These are phyloP conservation scores for Drosophila ercepeae DNA, from an alignment of 1,140 invertebrate genomes.

Conservation along the genomic window DNA sequence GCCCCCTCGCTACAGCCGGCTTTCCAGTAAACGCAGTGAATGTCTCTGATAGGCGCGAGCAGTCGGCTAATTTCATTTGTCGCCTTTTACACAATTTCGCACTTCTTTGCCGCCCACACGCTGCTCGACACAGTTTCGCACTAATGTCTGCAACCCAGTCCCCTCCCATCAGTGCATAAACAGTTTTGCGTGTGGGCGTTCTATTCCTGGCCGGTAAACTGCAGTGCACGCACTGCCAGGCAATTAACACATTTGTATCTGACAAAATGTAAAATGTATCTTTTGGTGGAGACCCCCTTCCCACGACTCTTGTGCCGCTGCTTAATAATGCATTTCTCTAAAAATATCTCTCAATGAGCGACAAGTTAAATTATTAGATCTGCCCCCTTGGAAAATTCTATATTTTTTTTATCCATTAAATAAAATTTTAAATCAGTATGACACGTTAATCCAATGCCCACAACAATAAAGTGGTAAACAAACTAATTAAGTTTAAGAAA, in stretches of 20 bases:
- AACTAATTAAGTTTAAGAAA: conserved; percentile 30
- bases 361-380: conserved; percentile 54
- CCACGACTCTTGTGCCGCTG: conserved; percentile 28
- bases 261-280: conserved; percentile 78
- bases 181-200: conserved; percentile 70
- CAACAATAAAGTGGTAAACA: conserved; percentile 41
- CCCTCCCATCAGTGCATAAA: conserved; percentile 23
- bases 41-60: conserved; percentile 33
- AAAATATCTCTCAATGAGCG: conserved; percentile 37
- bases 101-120: conserved; percentile 72
- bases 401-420: conserved; percentile 4
- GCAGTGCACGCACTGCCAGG: conserved; percentile 59
- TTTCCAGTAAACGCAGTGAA: conserved; percentile 11
- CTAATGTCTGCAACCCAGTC: conserved; percentile 34
- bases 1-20: not conserved
- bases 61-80: conserved; percentile 64
- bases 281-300: conserved; percentile 31
- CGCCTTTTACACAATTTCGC: conserved; percentile 71
- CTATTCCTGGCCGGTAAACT: conserved; percentile 63
- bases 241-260: conserved; percentile 82
- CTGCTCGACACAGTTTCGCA: conserved; percentile 63
- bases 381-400: conserved; percentile 22
- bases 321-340: conserved; percentile 47
- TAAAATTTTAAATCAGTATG: conserved; percentile 14
- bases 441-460: conserved; percentile 3